A percentile compares a stretch with the other conserved stretches of the same genome.
Conservation (phyloP, 1,140 invertebrate genomes). For the Colletes latitarsis region DNA sequence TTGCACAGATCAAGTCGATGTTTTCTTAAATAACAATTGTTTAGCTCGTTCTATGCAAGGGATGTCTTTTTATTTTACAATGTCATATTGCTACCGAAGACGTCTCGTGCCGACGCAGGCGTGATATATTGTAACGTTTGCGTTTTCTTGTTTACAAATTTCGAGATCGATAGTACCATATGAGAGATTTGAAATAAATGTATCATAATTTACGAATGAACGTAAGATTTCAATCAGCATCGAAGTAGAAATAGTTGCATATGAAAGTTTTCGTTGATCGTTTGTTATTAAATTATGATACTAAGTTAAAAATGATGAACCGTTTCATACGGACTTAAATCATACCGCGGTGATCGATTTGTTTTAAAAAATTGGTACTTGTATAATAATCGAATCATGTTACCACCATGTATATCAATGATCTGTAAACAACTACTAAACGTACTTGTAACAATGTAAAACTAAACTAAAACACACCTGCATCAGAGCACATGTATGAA, state of each 20-base stretch:
- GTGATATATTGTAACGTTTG: slow-evolving; percentile 46
- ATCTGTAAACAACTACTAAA: slow-evolving; percentile 52
- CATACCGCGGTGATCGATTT: slow-evolving; percentile 9
- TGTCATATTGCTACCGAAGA: slow-evolving; percentile 37
- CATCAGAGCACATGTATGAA: slow-evolving; percentile 50
- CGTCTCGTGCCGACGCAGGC: slow-evolving; percentile 63
- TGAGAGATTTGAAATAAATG: slow-evolving; percentile 21
- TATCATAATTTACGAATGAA: slow-evolving; percentile 30
- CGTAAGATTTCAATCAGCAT: slow-evolving; percentile 28
- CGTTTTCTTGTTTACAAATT: slow-evolving; percentile 38
- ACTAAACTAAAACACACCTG: slow-evolving; percentile 55
- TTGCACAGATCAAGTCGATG: slow-evolving; percentile 49
- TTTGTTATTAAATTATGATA: slow-evolving; percentile 11
- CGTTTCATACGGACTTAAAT: slow-evolving; percentile 65
- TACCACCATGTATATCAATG: slow-evolving; percentile 36
- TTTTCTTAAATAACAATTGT: slow-evolving; percentile 52
- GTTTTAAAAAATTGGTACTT: slow-evolving; percentile 36
- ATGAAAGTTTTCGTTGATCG: slow-evolving; percentile 31
- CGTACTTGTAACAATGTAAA: slow-evolving; percentile 53
- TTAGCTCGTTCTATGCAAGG: slow-evolving; percentile 33
- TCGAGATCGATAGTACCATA: slow-evolving; percentile 2
- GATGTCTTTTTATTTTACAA: slow-evolving; percentile 30
- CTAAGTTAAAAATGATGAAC: slow-evolving; percentile 51
- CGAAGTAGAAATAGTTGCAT: slow-evolving; percentile 1
- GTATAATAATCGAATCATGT: slow-evolving; percentile 31